Evolutionary conservation across 2,113 vertebrate species (phyloP).

Genomic region (Crotophaga sulcirostris): DNA sequence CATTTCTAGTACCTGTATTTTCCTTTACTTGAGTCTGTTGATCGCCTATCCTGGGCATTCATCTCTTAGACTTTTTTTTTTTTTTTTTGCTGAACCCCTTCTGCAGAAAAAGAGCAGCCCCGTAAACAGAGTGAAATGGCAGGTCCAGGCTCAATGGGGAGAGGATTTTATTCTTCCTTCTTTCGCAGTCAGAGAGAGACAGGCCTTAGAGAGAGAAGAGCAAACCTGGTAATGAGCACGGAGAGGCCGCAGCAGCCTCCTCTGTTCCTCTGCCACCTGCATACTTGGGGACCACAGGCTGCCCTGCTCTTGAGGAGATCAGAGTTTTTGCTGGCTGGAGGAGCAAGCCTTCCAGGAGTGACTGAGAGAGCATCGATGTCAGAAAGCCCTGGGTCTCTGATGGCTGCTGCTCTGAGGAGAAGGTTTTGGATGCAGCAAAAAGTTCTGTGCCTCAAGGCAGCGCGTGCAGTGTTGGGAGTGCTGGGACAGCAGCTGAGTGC

Average conservation of each 20-base stretch:
- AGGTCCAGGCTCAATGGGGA: background rate
- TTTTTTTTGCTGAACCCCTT: background rate
- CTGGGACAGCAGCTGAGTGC: background rate
- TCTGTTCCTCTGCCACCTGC: background rate
- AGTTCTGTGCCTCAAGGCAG: background rate
- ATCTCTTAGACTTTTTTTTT: background rate
- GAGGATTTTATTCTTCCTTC: background rate
- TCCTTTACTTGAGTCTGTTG: background rate
- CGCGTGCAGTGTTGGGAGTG: accelerated
- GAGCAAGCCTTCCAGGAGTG: background rate
- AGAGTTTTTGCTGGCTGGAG: background rate
- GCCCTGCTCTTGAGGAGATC: background rate
- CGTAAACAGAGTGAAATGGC: background rate
- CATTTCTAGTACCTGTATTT: background rate
- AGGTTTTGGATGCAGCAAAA: background rate
- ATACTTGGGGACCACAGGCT: background rate
- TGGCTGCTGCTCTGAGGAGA: background rate
- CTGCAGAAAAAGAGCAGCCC: background rate
- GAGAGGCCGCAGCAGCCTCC: background rate
- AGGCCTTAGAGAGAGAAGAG: background rate
- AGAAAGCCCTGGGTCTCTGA: background rate
- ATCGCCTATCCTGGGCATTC: background rate
- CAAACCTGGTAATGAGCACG: background rate
- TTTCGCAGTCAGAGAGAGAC: background rate
- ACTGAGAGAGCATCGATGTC: accelerated